Evolutionary conservation across 2,888 invertebrate genomes (phyloP).

Genomic region (Megalurothrips usitatus): DNA sequence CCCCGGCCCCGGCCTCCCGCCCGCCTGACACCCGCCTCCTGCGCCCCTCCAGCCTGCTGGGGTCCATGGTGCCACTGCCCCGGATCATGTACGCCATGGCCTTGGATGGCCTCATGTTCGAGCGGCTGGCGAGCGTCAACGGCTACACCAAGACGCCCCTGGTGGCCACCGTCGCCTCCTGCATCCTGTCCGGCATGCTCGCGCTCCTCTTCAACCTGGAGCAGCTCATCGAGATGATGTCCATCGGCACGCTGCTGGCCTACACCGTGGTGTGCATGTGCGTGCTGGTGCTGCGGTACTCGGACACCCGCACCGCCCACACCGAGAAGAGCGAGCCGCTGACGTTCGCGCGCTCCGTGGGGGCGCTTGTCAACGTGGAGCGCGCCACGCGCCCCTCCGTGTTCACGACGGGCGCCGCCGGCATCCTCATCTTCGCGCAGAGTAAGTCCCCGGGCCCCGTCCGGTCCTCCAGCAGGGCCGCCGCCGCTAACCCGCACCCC

Average conservation of each 20-base stretch:
- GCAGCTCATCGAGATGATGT: conserved; percentile 91
- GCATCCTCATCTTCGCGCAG: not conserved
- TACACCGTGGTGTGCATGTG: conserved; percentile 90
- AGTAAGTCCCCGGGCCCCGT: not conserved
- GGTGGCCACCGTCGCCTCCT: conserved; percentile 67
- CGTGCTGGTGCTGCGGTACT: conserved; percentile 64
- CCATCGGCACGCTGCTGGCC: conserved; percentile 81
- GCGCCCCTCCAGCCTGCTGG: conserved; percentile 60
- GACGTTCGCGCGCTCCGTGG: not conserved
- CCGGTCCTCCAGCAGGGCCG: too few species aligned
- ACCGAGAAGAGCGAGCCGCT: not conserved
- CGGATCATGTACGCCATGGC: conserved; percentile 89
- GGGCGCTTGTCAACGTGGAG: not conserved
- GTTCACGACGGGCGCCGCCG: conserved; percentile 2
- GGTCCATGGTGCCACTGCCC: conserved; percentile 79
- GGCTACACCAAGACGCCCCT: conserved; percentile 71
- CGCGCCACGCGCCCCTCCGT: not conserved
- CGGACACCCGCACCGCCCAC: not conserved
- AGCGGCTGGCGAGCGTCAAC: conserved; percentile 70
- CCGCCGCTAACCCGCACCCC: too few species aligned
- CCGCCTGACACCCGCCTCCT: not conserved
- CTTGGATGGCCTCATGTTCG: conserved; percentile 77
- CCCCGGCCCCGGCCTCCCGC: not conserved
- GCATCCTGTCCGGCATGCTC: conserved; percentile 66
- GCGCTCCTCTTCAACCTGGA: conserved; percentile 83